Percentiles rank a stretch among this genome's conserved stretches.
Evolutionary conservation across 2,113 vertebrate species (phyloP).

Genomic region (Oreochromis niloticus): DNA sequence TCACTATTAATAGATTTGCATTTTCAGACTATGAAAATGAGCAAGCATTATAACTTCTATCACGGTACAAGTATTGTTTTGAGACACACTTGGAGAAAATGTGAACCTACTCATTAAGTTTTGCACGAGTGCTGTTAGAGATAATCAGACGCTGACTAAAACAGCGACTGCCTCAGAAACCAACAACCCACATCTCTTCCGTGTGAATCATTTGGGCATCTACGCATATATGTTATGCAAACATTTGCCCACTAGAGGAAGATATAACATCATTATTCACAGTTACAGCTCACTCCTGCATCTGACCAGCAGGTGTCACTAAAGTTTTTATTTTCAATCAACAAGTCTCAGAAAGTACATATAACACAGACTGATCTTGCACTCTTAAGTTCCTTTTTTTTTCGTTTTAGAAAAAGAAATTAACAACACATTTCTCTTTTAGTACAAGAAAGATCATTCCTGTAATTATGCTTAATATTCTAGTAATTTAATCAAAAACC

Average conservation of each 20-base stretch:
- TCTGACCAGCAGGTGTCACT: slow-evolving; percentile 31
- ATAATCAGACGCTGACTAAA: not conserved
- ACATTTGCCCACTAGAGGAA: not conserved
- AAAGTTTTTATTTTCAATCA: not conserved
- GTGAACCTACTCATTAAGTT: not conserved
- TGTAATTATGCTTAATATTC: not conserved
- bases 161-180: not conserved
- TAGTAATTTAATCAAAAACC: not conserved
- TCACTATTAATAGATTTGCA: not conserved
- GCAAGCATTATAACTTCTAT: not conserved
- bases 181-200: not conserved
- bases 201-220: not conserved
- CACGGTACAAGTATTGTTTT: not conserved
- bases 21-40: not conserved
- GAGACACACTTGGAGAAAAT: not conserved
- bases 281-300: not conserved
- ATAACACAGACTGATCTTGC: not conserved
- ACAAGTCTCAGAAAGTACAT: not conserved
- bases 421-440: not conserved
- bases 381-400: not conserved
- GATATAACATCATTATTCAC: not conserved
- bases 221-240: not conserved
- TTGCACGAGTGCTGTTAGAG: not conserved
- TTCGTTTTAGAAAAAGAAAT: not conserved
- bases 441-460: not conserved